A percentile compares a stretch with the other conserved stretches of the same genome.
phyloP scores from a whole-genome alignment of 2,797 vertebrate species.

The Chaetophractus vellerosus region DNA sequence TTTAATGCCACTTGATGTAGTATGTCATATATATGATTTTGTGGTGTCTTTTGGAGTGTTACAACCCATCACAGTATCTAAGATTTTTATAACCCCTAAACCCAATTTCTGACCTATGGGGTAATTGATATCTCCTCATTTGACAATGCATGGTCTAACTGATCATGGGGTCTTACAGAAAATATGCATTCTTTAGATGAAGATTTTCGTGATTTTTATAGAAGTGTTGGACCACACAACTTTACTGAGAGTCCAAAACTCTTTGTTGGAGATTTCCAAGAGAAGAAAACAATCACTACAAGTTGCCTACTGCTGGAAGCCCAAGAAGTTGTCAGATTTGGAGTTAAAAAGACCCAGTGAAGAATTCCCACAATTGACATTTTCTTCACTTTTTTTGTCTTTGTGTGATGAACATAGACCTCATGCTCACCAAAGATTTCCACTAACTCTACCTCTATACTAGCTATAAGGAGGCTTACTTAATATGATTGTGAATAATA shows the following conservation, averaged over 20 bases:
- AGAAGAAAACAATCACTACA: not conserved
- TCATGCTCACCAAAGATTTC: not conserved
- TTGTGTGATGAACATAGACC: not conserved
- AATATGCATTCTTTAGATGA: not conserved
- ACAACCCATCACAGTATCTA: not conserved
- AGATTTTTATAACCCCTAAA: not conserved
- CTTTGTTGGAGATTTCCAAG: not conserved
- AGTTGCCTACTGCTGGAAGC: not conserved
- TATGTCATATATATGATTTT: not conserved
- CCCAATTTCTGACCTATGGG: not conserved
- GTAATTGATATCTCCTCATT: not conserved
- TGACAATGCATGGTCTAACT: too few relatives aligned
- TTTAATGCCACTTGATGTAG: not conserved
- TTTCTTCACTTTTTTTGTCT: not conserved
- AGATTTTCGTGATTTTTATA: not conserved
- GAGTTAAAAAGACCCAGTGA: not conserved
- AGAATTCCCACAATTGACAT: not conserved
- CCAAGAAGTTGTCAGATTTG: not conserved
- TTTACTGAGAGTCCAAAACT: not conserved
- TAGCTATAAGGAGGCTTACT: not conserved
- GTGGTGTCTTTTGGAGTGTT: not conserved
- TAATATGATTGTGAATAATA: not conserved
- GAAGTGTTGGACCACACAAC: not conserved
- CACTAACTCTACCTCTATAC: not conserved
- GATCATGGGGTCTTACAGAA: not conserved